A percentile compares a stretch with the other conserved stretches of the same genome.
These are phyloP conservation scores for Zaprionus ghesquierei DNA, from an alignment of 1,140 invertebrate species.

Conservation along the genomic window DNA sequence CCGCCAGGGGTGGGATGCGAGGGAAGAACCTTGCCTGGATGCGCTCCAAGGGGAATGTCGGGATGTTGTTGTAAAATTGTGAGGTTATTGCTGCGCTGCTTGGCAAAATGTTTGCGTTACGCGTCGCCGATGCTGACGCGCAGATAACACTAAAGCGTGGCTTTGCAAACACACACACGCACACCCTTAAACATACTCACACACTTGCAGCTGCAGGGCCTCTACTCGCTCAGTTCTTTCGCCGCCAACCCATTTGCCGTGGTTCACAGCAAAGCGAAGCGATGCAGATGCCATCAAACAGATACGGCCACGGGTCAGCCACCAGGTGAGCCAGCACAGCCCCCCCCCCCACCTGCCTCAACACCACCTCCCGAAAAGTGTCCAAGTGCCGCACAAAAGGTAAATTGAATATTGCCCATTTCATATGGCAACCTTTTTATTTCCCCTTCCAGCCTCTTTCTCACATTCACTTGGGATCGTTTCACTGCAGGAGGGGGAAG, in stretches of 20 bases:
- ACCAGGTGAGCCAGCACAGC: not conserved
- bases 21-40: not conserved
- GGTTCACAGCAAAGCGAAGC: not conserved
- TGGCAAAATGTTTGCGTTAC: slow-evolving; percentile 68
- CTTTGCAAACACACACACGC: slow-evolving; percentile 31
- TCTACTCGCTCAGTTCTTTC: slow-evolving; percentile 7
- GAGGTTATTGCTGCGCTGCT: slow-evolving; percentile 63
- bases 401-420: slow-evolving; percentile 43
- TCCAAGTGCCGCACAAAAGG: slow-evolving; percentile 25
- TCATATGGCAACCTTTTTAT: slow-evolving; percentile 25
- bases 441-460: not conserved
- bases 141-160: slow-evolving; percentile 70
- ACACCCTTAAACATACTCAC: slow-evolving; percentile 17
- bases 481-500: too few relatives aligned
- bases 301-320: slow-evolving; percentile 20
- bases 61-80: slow-evolving; percentile 30
- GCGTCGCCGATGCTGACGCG: slow-evolving; percentile 66
- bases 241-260: not conserved
- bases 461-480: slow-evolving; percentile 7
- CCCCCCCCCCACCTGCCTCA: too few relatives aligned
- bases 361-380: too few relatives aligned
- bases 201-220: slow-evolving; percentile 28
- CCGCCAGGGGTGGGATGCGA: too few relatives aligned
- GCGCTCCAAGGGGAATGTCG: not conserved
- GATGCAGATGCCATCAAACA: not conserved